Base-by-base conservation (phyloP, 2,113 vertebrate genomes). In the Platysternon megacephalum region DNA sequence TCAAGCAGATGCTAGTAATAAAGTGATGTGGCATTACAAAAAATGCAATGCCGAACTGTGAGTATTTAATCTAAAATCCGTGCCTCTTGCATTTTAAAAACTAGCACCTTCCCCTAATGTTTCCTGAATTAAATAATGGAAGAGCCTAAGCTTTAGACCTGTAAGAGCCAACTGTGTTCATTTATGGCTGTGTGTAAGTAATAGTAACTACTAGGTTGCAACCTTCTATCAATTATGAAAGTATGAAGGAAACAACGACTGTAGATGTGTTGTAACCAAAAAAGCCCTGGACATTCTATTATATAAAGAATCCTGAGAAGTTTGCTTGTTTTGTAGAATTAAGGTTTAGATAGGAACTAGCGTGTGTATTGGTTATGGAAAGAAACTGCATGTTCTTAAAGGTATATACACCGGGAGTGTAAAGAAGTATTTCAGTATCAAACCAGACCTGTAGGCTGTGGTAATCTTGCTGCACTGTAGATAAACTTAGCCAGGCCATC, bases 401-500 rank as follows among this genome's bases (percentile, higher is more conserved):
- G 76, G 55, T 1, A 32, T 14, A 2, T 22, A 51, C 55, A 87
- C 4, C 13, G 42, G 1, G 46, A 87, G 91, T 52, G 1, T 21
- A 14, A 39, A 89, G 76, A 46, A 49, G 4, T 84, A 28, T 78
- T 58, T 13, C 0, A 11, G 3, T 4, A 8, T 0, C 78, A 55
- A 4, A 76, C 82, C 76, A 1, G 48, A 8, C 7, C 89, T 2
- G 79, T 48, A 74, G 49, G 68, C 6, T 72, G 61, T 4, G 56
- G 82, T 58, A 58, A 81, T 55, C 61, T 56, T 94, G 94, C 96
- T 96, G 97, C 96, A 95, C 94, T 97, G 96, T 91, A 97, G 97
- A 88, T 88, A 32, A 0, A 1, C 68, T 22, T 78, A 83, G 93
- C 52, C 24, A 11, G 76, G 12, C 83, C 72, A 1, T 53, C 21